Evolutionary conservation across 2,888 invertebrate genomes (phyloP).

Genomic region (Crioceris asparagi): DNA sequence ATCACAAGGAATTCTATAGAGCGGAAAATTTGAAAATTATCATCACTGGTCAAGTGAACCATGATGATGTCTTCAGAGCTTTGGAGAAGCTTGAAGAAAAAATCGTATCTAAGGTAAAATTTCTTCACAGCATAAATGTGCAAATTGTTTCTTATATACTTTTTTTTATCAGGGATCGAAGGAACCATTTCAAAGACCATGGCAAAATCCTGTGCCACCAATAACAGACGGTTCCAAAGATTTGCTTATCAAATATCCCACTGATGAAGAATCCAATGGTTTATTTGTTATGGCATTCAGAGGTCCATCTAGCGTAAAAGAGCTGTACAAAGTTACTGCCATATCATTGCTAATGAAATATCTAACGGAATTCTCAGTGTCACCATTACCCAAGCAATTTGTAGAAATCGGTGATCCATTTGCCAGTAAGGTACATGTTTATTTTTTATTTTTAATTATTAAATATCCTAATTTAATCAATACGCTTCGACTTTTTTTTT

Average conservation of each 20-base stretch:
- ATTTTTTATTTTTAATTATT: slow-evolving; percentile 3
- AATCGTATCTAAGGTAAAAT: slow-evolving; percentile 53
- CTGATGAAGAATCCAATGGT: slow-evolving; percentile 77
- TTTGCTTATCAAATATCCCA: slow-evolving; percentile 57
- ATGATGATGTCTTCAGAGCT: slow-evolving; percentile 62
- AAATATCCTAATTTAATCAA: slow-evolving; percentile 1
- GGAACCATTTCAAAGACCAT: slow-evolving; percentile 58
- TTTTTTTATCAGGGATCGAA: slow-evolving; percentile 35
- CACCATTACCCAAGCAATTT: slow-evolving; percentile 73
- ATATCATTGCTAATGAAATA: slow-evolving; percentile 66
- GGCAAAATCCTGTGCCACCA: slow-evolving; percentile 63
- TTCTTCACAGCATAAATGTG: background rate
- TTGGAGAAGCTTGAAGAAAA: slow-evolving; percentile 65
- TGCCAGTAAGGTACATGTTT: slow-evolving; percentile 58
- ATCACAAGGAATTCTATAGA: slow-evolving; percentile 77
- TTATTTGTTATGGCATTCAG: slow-evolving; percentile 70
- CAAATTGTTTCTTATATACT: no score
- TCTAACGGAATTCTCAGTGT: slow-evolving; percentile 75
- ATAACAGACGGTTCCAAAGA: slow-evolving; percentile 44
- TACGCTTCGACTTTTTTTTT: slow-evolving; percentile 3
- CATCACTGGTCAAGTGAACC: slow-evolving; percentile 70
- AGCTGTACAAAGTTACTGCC: slow-evolving; percentile 50
- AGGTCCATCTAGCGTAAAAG: slow-evolving; percentile 55
- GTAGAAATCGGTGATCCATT: slow-evolving; percentile 73
- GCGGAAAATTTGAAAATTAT: slow-evolving; percentile 80